Base-by-base conservation (phyloP, 2,888 invertebrate species). In the Perizoma affinitatum region DNA sequence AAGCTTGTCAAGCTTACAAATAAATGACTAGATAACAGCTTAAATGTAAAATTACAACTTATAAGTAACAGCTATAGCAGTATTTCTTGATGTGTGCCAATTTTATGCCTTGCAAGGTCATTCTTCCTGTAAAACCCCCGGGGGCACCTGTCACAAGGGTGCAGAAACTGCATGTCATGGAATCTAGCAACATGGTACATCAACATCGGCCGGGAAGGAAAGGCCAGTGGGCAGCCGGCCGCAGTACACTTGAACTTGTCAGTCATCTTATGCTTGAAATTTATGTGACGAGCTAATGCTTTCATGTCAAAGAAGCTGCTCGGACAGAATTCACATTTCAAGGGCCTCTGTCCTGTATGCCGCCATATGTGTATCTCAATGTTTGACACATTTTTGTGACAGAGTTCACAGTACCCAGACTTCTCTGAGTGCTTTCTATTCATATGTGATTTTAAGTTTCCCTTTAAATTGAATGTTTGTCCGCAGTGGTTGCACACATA, bases 321-420 rank as follows among this genome's bases (percentile, higher is more conserved):
- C 0, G 82, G 69, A 63, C 92, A 92, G 6, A 83, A 72, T 33
- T 88, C 80, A 73, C 92, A 92, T 63, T 88, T 87, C 8, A 87
- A 67, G 0, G 88, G 87, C 5, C 85, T 83, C 51, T 93, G 88
- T 0, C 93, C 93, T 0, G 93, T 93, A 63, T 94, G 94, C 48
- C 87, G 88, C 76, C 92, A 88, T 87, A 89, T 93, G 66, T 94
- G 94, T 0, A 86, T 86, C 69, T 93, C 92, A 38, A 94, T 78
- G 68, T 94, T 92, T 0, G 94, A 84, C 10, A 93, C 92, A 59
- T 88, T 83, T 71, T 93, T 94, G 8, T 80, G 78, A 67, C 94
- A 94, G 36, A 88, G 68, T 4, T 74, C 80, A 70, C 94, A 94
- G 45, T 85, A 78, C 9, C 93, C 94, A 0, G 94, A 93, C 62